Base-by-base conservation (phyloP, 2,113 vertebrate species). In the Corythoichthys intestinalis region DNA sequence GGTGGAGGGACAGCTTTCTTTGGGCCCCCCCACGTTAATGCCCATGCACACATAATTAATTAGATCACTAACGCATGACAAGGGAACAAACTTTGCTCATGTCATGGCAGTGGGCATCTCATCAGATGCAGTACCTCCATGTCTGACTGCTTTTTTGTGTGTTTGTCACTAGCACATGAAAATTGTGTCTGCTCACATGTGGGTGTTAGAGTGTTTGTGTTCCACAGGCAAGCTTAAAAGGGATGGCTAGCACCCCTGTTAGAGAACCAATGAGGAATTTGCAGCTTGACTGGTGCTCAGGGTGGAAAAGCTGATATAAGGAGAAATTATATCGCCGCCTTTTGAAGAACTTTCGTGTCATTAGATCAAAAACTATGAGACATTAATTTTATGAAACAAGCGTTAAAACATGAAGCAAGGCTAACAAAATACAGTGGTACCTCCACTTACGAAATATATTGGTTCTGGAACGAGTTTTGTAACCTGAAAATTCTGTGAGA, bases 251-350 rank as follows among this genome's bases (percentile, higher is more conserved):
- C 62, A 56, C 76, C 82, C 70, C 73, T 74, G 84, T 91, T 88
- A 79, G 83, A 85, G 79, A 63, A 56, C 47, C 62, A 44, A 82
- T 83, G 86, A 82, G 90, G 88, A 91, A 92, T 91, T 84, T 87
- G 79, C 78, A 83, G 83, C 87, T 82, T 76, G 77, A 58, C 69
- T 78, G 72, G 52, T 71, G 75, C 69, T 81, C 72, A 64, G 81
- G 80, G 80, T 61, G 72, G 76, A 63, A 66, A 65, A 49, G 75
- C 72, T 65, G 73, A 67, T 77, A 79, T 41, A 75, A 59, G 73
- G 76, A 68, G 71, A 74, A 60, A 66, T 9, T 72, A 66, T 72
- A 69, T 78, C 67, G 75, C 74, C 46, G 60, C 12, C n/a, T 75
- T 20, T 69, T 76, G 56, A 66, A 44, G 57, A 39, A 69, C 20